Base-by-base conservation (phyloP, 2,888 invertebrate species). In the Nomada fabriciana region DNA sequence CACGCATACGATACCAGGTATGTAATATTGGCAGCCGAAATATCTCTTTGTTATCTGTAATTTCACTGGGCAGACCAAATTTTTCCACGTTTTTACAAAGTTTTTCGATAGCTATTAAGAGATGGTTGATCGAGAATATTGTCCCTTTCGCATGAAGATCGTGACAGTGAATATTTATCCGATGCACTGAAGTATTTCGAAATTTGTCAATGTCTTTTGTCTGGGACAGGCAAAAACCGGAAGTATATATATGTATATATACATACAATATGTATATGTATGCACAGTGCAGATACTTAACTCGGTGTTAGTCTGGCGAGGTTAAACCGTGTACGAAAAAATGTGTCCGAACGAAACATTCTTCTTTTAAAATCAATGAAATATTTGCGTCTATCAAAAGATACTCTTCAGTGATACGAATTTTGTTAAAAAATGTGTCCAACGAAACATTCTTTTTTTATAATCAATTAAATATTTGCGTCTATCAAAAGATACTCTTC, bases 41-140 rank as follows among this genome's bases (percentile, higher is more conserved):
- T 67, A 25, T 10, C n/a, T 42, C n/a, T 36, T 64, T 23, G 52
- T 64, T 72, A 50, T 53, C 42, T 43, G 72, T n/a, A 53, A 50
- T 18, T 23, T 42, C 11, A 20, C 10, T 13, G 29, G 18, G 15
- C 11, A 52, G 50, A 13, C 18, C 42, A 18, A 69, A 23, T 55
- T 57, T 69, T 69, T 42, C 55, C 42, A 23, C 13, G 57, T 36
- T 7, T 69, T 57, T 57, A 42, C 55, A 55, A 13, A 23, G 5
- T 36, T 67, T 67, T 52, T 67, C 50, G 20, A 69, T 55, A 57
- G 18, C 55, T 15, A 23, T n/a, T 61, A 61, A 36, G 36, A 42
- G 61, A 43, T 61, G 43, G 42, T 61, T 42, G 43, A 13, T 43
- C 9, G n/a, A 42, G 11, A 55, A 20, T 20, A 11, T 55, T 57